phyloP scores from a whole-genome alignment of 2,797 vertebrate species.

The Etheostoma perlongum region DNA sequence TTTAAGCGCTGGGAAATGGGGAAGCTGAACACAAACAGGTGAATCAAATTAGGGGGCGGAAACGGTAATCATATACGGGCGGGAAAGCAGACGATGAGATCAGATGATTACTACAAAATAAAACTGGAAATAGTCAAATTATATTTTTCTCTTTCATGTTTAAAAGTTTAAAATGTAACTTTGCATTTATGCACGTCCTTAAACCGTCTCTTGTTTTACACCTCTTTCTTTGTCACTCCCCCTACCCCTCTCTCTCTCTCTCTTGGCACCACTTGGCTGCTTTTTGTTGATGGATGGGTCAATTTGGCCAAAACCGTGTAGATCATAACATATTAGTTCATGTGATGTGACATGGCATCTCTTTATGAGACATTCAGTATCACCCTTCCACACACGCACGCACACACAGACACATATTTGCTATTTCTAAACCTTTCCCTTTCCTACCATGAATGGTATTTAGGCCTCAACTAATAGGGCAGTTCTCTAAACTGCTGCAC shows the following conservation, averaged over 20 bases:
- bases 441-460: slow-evolving; percentile 9
- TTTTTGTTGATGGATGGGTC: slow-evolving; percentile 53
- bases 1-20: too few species aligned
- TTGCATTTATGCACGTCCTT: not conserved
- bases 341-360: slow-evolving; percentile 43
- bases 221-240: not conserved
- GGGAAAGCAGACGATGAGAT: too few species aligned
- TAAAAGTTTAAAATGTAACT: not conserved
- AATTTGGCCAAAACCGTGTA: slow-evolving; percentile 44
- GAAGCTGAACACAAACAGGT: too few species aligned
- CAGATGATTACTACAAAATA: too few species aligned
- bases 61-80: too few species aligned
- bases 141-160: slow-evolving; percentile 8
- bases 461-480: not conserved
- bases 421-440: not conserved
- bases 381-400: not conserved
- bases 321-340: slow-evolving; percentile 44
- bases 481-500: slow-evolving; percentile 9
- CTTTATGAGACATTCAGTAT: slow-evolving; percentile 31
- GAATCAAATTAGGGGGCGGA: too few species aligned
- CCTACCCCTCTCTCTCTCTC: slow-evolving; percentile 2
- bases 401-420: slow-evolving; percentile 15
- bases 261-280: slow-evolving; percentile 37
- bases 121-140: not conserved
- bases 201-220: not conserved